A percentile compares a stretch with the other conserved stretches of the same genome.
phyloP scores from a whole-genome alignment of 1,140 invertebrate genomes.

The Monomorium pharaonis region DNA sequence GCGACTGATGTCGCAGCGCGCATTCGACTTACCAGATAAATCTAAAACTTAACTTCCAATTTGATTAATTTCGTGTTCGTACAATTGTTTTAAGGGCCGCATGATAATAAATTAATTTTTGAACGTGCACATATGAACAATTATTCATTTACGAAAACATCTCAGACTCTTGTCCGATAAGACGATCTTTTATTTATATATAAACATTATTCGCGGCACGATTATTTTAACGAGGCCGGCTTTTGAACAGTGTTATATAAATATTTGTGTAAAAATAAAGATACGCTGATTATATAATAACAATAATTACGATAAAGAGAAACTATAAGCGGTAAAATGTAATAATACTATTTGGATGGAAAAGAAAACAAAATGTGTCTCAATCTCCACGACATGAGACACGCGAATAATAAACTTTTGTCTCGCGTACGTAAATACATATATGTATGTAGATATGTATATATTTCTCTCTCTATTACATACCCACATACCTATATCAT shows the following conservation, averaged over 20 bases:
- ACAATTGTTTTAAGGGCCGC: background rate
- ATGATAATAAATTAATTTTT: slow-evolving; percentile 48
- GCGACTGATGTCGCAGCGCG: background rate
- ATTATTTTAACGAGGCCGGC: slow-evolving; percentile 25
- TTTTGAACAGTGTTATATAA: slow-evolving; percentile 22
- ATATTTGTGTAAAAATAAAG: slow-evolving; percentile 29
- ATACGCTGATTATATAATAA: slow-evolving; percentile 8
- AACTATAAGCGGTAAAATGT: slow-evolving; percentile 19
- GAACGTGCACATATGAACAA: background rate
- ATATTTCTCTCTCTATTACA: slow-evolving; percentile 50
- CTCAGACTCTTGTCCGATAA: background rate
- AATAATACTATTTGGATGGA: slow-evolving; percentile 36
- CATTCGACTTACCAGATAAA: background rate
- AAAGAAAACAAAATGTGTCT: background rate
- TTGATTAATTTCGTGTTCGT: slow-evolving; percentile 37
- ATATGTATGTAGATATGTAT: slow-evolving; percentile 38
- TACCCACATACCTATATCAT: slow-evolving; percentile 37
- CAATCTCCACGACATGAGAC: slow-evolving; percentile 18
- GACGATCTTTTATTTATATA: background rate
- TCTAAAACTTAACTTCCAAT: slow-evolving; percentile 37
- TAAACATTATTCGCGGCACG: background rate
- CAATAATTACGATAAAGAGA: slow-evolving; percentile 11
- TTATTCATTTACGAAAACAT: background rate
- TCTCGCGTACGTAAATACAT: slow-evolving; percentile 46
- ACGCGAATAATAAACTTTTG: slow-evolving; percentile 39